These are phyloP conservation scores for Phalacrocorax pelagicus DNA, from an alignment of 2,113 vertebrate species.

Conservation along the genomic window DNA sequence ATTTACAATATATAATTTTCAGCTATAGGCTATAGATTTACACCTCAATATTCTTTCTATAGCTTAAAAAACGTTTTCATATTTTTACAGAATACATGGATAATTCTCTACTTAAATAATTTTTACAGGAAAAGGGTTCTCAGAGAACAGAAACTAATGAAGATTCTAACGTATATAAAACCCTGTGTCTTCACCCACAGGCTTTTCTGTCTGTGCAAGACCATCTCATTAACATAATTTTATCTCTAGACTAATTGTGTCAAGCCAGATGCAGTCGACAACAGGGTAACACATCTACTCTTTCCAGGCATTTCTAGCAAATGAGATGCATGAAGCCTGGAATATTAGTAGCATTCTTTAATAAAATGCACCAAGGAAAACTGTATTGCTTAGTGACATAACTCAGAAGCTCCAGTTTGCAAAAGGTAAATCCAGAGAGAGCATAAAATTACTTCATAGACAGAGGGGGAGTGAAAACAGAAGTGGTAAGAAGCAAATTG, in stretches of 20 bases:
- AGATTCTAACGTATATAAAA: neutral
- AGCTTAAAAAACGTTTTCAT: neutral
- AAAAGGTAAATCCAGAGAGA: neutral
- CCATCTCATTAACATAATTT: neutral
- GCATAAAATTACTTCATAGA: neutral
- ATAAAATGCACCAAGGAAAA: neutral
- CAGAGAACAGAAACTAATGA: neutral
- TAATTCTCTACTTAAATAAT: neutral
- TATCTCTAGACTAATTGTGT: slow-evolving; percentile 32
- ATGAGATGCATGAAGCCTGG: neutral
- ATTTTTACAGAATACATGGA: neutral
- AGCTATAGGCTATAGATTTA: neutral
- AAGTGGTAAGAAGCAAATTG: neutral
- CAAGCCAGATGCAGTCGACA: neutral
- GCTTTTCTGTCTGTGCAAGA: neutral
- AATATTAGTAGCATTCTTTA: neutral
- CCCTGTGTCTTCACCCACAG: neutral
- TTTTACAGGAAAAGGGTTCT: neutral
- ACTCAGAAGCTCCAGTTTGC: neutral
- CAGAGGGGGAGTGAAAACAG: neutral
- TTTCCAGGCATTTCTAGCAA: neutral
- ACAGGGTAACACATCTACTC: neutral
- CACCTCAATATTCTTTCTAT: neutral
- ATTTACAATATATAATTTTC: neutral
- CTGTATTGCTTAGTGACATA: neutral